phyloP scores from a whole-genome alignment of 2,888 invertebrate genomes.

The Eupithecia vulgata region DNA sequence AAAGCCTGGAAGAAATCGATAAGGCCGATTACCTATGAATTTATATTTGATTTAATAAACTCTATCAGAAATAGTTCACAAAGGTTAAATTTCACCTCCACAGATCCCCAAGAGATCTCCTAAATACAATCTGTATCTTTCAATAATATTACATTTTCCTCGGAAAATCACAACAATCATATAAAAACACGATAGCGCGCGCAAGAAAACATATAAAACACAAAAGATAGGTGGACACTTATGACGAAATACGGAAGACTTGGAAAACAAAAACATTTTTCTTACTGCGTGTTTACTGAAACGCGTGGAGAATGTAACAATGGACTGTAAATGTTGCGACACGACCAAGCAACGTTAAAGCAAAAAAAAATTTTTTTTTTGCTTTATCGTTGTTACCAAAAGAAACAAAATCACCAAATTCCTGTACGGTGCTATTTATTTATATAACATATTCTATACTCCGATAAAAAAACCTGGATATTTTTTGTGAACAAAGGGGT shows the following conservation, averaged over 20 bases:
- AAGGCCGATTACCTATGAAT: too few relatives aligned
- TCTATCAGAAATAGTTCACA: too few relatives aligned
- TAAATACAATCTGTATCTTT: not conserved
- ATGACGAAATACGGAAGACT: constrained; percentile 65
- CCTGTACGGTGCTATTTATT: too few relatives aligned
- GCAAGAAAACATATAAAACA: constrained; percentile 43
- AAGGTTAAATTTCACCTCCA: not conserved
- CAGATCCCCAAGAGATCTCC: not conserved
- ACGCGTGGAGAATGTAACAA: constrained; percentile 24
- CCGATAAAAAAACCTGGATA: too few relatives aligned
- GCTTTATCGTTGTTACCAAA: too few relatives aligned
- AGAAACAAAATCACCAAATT: too few relatives aligned
- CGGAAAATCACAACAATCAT: constrained; percentile 27
- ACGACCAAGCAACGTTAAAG: too few relatives aligned
- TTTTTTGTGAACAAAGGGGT: too few relatives aligned
- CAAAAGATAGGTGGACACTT: constrained; percentile 56
- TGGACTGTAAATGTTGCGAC: constrained; percentile 22
- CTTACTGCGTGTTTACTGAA: constrained; percentile 77
- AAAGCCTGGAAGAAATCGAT: too few relatives aligned
- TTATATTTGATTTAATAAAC: not conserved
- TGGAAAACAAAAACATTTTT: constrained; percentile 79
- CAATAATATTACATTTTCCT: not conserved
- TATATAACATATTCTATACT: too few relatives aligned
- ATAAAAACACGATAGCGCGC: constrained; percentile 29
- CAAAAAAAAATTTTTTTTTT: too few relatives aligned